A percentile compares a stretch with the other conserved stretches of the same genome.
phyloP scores from a whole-genome alignment of 2,113 vertebrate species.

The Sus scrofa region T2T-Sscrofa CM000816.6:53894501-53895000 shows the following conservation, averaged over 20 bases:
- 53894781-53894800: not conserved
- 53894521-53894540: too few relatives aligned
- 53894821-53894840: not conserved
- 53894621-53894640: too few relatives aligned
- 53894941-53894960: not conserved
- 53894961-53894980: not conserved
- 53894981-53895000: constrained; percentile 11
- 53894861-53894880: not conserved
- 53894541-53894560: too few relatives aligned
- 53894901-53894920: not conserved
- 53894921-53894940: too few relatives aligned
- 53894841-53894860: not conserved
- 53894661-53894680: too few relatives aligned
- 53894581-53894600: too few relatives aligned
- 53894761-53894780: not conserved
- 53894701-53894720: not conserved
- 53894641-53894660: too few relatives aligned
- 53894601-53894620: too few relatives aligned
- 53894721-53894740: not conserved
- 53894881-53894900: not conserved
- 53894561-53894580: too few relatives aligned
- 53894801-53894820: not conserved
- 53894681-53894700: not conserved
- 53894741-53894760: not conserved
- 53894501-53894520: too few relatives aligned